phyloP scores from a whole-genome alignment of 1,140 invertebrate genomes.

The Radopholus similis region DNA sequence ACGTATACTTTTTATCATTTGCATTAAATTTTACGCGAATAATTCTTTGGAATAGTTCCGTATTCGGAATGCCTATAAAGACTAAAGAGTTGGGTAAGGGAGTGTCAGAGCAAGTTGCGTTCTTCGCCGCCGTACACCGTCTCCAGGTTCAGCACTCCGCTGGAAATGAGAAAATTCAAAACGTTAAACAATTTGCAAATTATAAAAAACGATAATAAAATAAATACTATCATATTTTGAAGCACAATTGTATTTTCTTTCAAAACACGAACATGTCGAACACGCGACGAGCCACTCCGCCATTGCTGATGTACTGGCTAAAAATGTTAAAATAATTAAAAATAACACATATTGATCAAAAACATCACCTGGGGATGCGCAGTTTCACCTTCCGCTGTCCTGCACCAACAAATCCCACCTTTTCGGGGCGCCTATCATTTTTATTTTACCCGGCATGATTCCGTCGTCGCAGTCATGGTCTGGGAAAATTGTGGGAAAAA shows the following conservation, averaged over 20 bases:
- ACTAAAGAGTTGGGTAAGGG: too few species aligned
- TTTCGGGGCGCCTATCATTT: too few species aligned
- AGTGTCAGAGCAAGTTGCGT: slow-evolving; percentile 44
- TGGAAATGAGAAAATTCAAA: not conserved
- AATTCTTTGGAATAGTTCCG: too few species aligned
- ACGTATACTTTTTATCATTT: too few species aligned
- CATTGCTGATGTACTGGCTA: slow-evolving; percentile 45
- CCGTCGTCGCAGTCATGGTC: slow-evolving; percentile 56
- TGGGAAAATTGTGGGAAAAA: not conserved
- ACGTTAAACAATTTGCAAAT: not conserved
- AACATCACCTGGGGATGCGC: too few species aligned
- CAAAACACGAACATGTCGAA: slow-evolving; percentile 42
- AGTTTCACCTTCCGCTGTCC: slow-evolving; percentile 44
- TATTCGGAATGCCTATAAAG: too few species aligned
- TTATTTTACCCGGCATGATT: slow-evolving; percentile 44
- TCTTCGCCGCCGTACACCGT: slow-evolving; percentile 48
- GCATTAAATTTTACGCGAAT: too few species aligned
- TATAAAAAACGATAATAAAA: too few species aligned
- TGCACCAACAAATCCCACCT: slow-evolving; percentile 28
- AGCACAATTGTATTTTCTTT: too few species aligned
- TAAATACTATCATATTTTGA: too few species aligned
- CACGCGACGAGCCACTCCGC: slow-evolving; percentile 36
- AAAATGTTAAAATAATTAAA: too few species aligned
- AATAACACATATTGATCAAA: slow-evolving; percentile 50
- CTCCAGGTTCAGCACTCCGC: slow-evolving; percentile 9